Evolutionary conservation across 2,888 invertebrate genomes (phyloP), one percentile per base, ranked within the genome.

Genomic region (Leptinotarsa tumamoca): DNA sequence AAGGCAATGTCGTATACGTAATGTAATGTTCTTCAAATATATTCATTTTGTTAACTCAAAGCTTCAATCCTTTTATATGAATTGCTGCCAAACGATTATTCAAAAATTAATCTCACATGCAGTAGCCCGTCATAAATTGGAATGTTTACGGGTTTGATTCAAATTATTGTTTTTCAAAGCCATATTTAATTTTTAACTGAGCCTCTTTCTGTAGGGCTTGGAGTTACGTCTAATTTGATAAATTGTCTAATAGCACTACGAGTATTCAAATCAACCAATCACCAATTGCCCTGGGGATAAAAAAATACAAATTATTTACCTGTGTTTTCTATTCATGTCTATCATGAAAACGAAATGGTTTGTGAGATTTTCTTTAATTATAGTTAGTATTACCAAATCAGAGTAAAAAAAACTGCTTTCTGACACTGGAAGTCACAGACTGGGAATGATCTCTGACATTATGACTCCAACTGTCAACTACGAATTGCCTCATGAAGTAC

Each of bases 231-330:
- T 63, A 75, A 71, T 71, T 75, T 68, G 71, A 75, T 75, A 70
- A 78, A 76, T 76, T 75, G 71, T 71, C 75, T 76, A 74, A 76
- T 73, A 78, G 63, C 76, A 73, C 71, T 68, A 71, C 72, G 68
- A 76, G 71, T 75, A 78, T 75, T 73, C 71, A 78, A 78, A 76
- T 73, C 61, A 67, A 72, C 71, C 52, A 74, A 74, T 74, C 74
- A 72, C 49, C 61, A 33, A 70, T 68, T 33, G 74, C 58, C 68
- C 50, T 61, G 56, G 33, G 61, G 73, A 70, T 61, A 23, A 68
- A 54, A 50, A 67, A 76, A 21, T 70, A 63, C 33, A 69, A 72
- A 68, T 67, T 58, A 63, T 72, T 69, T 70, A 72, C 75, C 72
- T 52, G 75, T 58, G 51, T 75, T 71, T 75, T 49, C 21, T 56